Base-by-base conservation (phyloP, 1,140 invertebrate genomes). In the Neodiprion pinetum region DNA sequence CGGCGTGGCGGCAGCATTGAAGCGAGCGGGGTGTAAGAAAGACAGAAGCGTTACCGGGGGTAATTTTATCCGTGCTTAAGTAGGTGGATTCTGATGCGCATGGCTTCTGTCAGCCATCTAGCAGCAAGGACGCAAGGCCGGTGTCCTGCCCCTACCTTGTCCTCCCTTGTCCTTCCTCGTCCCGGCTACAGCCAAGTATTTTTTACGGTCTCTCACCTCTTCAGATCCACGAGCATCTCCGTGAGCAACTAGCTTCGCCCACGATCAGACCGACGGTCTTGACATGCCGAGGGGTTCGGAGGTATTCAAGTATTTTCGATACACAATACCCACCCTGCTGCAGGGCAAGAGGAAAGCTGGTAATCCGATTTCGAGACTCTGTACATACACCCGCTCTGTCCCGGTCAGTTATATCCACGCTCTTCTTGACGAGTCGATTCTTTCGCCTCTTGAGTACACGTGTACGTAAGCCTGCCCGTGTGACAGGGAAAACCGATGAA, bases 61-160 rank as follows among this genome's bases (percentile, higher is more conserved):
- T 82, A 83, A 83, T 83, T 83, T 83, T 81, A 85, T 83, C 80
- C 79, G 78, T 80, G 82, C 81, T 84, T 82, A 17, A 83, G 78
- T 80, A 81, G 80, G 82, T 84, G 81, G 80, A 82, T 82, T 83
- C 79, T 21, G 76, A 76, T 73, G 77, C 80, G 78, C 79, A 79
- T 79, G 77, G 79, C 77, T 80, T 80, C 79, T 75, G 72, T 67
- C 68, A 66, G 69, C 40, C 10, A 71, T 49, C 73, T 48, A 53
- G 72, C 2, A 40, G 28, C 28, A 40, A 4, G 28, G 28, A 40
- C 28, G 28, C 28, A 5, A 40, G 28, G 28, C 28, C 28, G 5
- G 28, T 14, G 21, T 12, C 17, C 67, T 47, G 23, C 40, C 11
- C 14, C 67, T 21, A 3, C 61, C 17, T 21, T 69, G 21, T 21